A percentile compares a stretch with the other conserved stretches of the same genome.
Conservation (phyloP, 1,140 invertebrate genomes). For the Bombyx mandarina region DNA sequence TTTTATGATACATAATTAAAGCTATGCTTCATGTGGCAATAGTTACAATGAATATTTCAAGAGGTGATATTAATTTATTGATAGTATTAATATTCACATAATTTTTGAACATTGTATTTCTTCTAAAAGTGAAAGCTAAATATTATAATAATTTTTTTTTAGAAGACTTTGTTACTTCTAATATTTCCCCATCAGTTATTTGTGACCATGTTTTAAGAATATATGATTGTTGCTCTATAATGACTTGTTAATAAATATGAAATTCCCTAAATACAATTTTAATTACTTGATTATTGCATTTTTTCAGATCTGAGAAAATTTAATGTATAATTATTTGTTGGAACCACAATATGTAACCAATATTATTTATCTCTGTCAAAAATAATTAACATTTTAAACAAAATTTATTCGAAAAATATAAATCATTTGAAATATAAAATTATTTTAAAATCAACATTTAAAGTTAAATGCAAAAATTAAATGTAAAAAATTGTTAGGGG, state of each 20-base stretch:
- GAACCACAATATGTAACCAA: constrained; percentile 39
- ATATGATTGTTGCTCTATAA: too few relatives aligned
- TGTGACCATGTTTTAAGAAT: too few relatives aligned
- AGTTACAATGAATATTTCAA: constrained; percentile 52
- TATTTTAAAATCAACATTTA: constrained; percentile 60
- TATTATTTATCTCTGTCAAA: constrained; percentile 55
- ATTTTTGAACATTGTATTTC: too few relatives aligned
- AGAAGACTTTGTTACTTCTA: too few relatives aligned
- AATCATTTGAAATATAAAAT: constrained; percentile 66
- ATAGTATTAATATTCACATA: constrained; percentile 12
- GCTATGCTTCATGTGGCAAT: constrained; percentile 38
- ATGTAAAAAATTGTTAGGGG: constrained; percentile 26
- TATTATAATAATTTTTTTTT: too few relatives aligned
- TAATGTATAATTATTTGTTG: constrained; percentile 18
- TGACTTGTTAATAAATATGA: background rate
- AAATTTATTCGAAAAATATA: constrained; percentile 69
- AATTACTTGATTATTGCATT: background rate
- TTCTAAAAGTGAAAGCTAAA: too few relatives aligned
- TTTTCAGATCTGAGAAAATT: constrained; percentile 7
- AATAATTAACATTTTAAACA: constrained; percentile 50
- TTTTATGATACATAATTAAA: constrained; percentile 73
- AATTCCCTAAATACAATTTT: background rate
- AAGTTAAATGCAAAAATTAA: constrained; percentile 43
- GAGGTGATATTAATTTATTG: constrained; percentile 63
- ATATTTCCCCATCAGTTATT: too few relatives aligned